Conservation (phyloP, 2,797 vertebrate genomes). For the Avahi laniger region DNA sequence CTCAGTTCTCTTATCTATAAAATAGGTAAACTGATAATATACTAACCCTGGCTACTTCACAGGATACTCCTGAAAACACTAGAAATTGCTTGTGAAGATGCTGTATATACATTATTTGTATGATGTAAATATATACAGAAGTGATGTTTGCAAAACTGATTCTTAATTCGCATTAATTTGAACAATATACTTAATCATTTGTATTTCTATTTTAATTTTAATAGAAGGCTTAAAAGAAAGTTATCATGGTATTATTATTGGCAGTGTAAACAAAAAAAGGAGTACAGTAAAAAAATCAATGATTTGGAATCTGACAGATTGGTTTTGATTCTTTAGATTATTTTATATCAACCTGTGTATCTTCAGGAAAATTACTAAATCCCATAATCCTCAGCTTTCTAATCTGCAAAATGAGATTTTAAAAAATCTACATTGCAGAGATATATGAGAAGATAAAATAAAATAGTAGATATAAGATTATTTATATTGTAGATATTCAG, state of each 20-base stretch:
- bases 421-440: neutral
- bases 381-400: neutral
- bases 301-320: neutral
- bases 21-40: neutral
- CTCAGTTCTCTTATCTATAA: neutral
- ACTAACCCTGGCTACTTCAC: neutral
- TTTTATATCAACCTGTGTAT: neutral
- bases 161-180: neutral
- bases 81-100: neutral
- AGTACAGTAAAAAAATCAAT: neutral
- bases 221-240: neutral
- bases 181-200: neutral
- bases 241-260: neutral
- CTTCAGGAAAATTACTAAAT: neutral
- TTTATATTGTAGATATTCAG: neutral
- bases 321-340: neutral
- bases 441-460: neutral
- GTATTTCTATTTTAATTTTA: conserved; percentile 21
- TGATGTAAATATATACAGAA: too few species aligned
- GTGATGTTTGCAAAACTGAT: neutral
- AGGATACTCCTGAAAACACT: neutral
- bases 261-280: neutral
- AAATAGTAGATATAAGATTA: neutral
- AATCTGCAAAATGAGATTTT: neutral
- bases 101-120: neutral